Evolutionary conservation across 2,888 invertebrate species (phyloP).

Genomic region (Chouioia cunea): DNA sequence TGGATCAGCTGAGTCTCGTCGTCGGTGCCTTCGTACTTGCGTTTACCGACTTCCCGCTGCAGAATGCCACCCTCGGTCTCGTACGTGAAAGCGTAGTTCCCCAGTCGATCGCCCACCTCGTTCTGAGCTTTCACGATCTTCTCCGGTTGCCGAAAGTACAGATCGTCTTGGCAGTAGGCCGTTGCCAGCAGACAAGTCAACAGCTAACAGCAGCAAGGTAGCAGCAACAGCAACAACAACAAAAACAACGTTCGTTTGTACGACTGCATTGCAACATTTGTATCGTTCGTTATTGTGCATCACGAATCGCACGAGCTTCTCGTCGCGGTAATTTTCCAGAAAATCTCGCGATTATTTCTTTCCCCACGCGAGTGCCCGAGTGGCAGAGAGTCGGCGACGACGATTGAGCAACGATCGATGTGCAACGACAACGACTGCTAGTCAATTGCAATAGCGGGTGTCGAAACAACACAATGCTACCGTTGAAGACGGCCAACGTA

Average conservation of each 20-base stretch:
- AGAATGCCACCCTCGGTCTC: constrained; percentile 66
- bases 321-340: constrained; percentile 4
- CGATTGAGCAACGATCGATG: too few relatives aligned
- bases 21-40: constrained; percentile 65
- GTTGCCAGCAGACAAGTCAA: constrained; percentile 9
- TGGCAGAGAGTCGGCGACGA: too few relatives aligned
- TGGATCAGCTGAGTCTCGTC: constrained; percentile 65
- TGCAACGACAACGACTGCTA: too few relatives aligned
- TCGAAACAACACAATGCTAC: too few relatives aligned
- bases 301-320: constrained; percentile 9
- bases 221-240: not conserved
- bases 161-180: constrained; percentile 37
- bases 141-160: constrained; percentile 63
- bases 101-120: constrained; percentile 62
- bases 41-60: constrained; percentile 61
- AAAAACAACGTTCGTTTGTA: not conserved
- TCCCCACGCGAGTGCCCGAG: too few relatives aligned
- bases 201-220: constrained; percentile 22
- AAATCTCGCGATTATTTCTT: too few relatives aligned
- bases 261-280: not conserved
- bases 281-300: not conserved
- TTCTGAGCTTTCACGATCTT: constrained; percentile 60
- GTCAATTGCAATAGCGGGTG: too few relatives aligned
- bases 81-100: constrained; percentile 63
- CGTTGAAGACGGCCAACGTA: too few relatives aligned